Evolutionary conservation across 2,113 vertebrate genomes (phyloP), one percentile per base, ranked within the genome.

Genomic region (Hypocryptadius cinnamomeus): DNA sequence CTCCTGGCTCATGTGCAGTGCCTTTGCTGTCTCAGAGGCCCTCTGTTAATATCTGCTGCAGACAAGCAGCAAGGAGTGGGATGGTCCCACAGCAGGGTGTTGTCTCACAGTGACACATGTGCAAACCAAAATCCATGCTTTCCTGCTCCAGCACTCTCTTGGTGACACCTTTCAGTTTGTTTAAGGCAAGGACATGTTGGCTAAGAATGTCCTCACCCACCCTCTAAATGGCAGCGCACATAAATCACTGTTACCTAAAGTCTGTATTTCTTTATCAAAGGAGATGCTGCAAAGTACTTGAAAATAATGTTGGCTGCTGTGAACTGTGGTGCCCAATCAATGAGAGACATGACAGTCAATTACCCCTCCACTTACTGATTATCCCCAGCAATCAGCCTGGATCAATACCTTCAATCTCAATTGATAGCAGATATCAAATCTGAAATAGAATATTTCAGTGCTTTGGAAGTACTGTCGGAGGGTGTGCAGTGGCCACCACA

Each of bases 331-430:
- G 33, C 51, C 48, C 4, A 20, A 97, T 98, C 97, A 72, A 97
- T 97, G 88, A 78, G 69, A 95, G 91, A 96, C 97, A 95, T 45
- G 84, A 88, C 96, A 97, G 96, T 79, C 97, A 96, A 97, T 98
- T 98, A 97, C 94, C 94, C 92, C 95, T 95, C 96, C 92, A 70
- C 97, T 97, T 96, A 93, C 97, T 97, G 97, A 97, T 96, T 95
- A 94, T 96, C 87, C 86, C 85, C 33, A 22, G 95, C 94, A 97
- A 97, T 98, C 97, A 96, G 89, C 84, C 85, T 30, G 4, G 87
- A 97, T 97, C 97, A 74, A 98, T 98, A 95, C 85, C 93, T 97
- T 96, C 96, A 95, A 96, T 97, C 93, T 96, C 85, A 33, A 97
- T 97, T 97, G 96, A 97, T 86, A 97, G 96, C 82, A 71, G 77